phyloP scores from a whole-genome alignment of 2,888 invertebrate species.

The Megaustenia siamemsis region DNA sequence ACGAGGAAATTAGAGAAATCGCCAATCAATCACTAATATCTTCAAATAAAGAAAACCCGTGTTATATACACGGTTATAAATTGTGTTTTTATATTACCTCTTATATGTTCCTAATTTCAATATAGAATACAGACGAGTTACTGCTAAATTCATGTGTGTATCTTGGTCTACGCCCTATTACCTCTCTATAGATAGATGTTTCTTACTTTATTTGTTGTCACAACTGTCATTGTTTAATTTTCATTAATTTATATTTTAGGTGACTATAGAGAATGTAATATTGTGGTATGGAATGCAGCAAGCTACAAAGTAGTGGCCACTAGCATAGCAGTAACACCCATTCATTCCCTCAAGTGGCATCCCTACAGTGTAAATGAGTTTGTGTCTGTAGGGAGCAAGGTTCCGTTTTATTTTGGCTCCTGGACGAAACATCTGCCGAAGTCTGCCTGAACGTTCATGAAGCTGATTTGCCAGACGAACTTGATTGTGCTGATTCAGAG shows the following conservation, averaged over 20 bases:
- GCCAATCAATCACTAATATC: no score
- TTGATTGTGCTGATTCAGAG: slow-evolving; percentile 57
- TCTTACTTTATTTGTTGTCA: background rate
- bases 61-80: no score
- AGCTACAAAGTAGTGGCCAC: slow-evolving; percentile 70
- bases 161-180: no score
- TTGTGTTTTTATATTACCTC: no score
- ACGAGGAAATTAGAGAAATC: no score
- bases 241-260: slow-evolving; percentile 63
- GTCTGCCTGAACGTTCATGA: slow-evolving; percentile 75
- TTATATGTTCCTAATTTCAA: no score
- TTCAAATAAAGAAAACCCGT: no score
- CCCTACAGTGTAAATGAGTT: slow-evolving; percentile 78
- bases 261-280: slow-evolving; percentile 75
- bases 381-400: slow-evolving; percentile 76
- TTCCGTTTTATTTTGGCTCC: slow-evolving; percentile 76
- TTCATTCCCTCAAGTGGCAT: slow-evolving; percentile 78
- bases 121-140: no score
- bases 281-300: slow-evolving; percentile 76
- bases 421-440: slow-evolving; percentile 72
- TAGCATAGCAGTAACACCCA: slow-evolving; percentile 70
- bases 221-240: background rate
- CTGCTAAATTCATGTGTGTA: no score
- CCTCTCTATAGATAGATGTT: no score
- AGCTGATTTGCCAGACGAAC: slow-evolving; percentile 76